A percentile compares a stretch with the other conserved stretches of the same genome.
phyloP scores from a whole-genome alignment of 2,888 invertebrate genomes.

The Pachydiplax longipennis region DNA sequence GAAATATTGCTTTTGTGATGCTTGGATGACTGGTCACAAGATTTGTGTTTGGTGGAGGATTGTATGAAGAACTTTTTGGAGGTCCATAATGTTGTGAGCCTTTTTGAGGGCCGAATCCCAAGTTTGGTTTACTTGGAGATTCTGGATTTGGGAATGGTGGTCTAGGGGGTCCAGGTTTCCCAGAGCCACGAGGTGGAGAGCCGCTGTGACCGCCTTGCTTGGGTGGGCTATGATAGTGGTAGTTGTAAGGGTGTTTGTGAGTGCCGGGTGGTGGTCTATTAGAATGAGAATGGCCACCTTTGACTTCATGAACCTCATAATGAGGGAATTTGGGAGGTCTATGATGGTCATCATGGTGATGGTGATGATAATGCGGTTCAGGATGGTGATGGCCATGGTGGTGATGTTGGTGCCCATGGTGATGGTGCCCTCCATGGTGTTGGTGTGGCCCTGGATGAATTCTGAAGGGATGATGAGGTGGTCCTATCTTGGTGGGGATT shows the following conservation, averaged over 20 bases:
- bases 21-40: neutral
- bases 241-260: conserved; percentile 13
- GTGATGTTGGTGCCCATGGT: conserved; percentile 15
- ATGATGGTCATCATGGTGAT: neutral
- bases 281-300: neutral
- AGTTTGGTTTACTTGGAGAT: neutral
- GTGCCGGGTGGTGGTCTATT: neutral
- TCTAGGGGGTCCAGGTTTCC: neutral
- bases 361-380: neutral
- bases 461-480: neutral
- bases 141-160: neutral
- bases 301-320: conserved; percentile 10
- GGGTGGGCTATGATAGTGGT: neutral
- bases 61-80: neutral
- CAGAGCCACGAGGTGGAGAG: neutral
- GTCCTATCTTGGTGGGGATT: neutral
- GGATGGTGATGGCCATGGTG: neutral
- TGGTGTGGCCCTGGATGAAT: neutral
- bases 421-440: conserved; percentile 1
- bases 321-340: neutral
- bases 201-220: neutral
- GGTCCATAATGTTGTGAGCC: neutral
- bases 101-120: neutral
- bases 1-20: conserved; percentile 26
- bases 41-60: neutral